Base-by-base conservation (phyloP, 2,113 vertebrate species). In the Sakesphorus luctuosus region DNA sequence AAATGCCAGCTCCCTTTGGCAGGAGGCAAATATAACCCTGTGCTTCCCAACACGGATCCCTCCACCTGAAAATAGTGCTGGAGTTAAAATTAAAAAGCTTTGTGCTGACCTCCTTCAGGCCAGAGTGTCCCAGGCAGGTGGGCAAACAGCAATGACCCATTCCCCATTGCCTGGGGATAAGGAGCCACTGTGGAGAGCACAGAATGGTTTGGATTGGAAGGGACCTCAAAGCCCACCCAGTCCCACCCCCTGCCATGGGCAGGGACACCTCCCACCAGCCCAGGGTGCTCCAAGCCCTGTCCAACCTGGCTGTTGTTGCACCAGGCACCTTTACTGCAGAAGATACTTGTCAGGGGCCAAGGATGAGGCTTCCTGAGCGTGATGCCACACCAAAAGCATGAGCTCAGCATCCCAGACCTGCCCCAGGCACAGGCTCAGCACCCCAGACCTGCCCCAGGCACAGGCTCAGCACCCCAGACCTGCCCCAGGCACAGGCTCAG, bases 361-460 rank as follows among this genome's bases (percentile, higher is more conserved):
- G 46, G 53, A 40, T 0, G 0, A 84, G 20, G 24, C 19, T 91
- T 66, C 78, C 28, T 28, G 47, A 55, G 38, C 2, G 1, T 26
- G 29, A 69, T 6, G 18, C 25, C 15, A 11, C 1, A 7, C 44
- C 3, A 29, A 0, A 2, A 12, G 43, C 40, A 43, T 13, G 14
- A 14, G 40, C 14, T 43, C 40, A 43, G 40, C 40, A 43, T 14
- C 40, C 40, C 40, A 43, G 38, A 38, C 38, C 38, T 38, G 38
- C 38, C 38, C 9, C 38, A 38, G 38, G 38, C 38, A 38, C 38
- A 12, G 40, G 40, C 40, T 38, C 38, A 38, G n/a, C n/a, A 38
- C 38, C 38, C 38, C 38, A 38, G 40, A 43, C 40, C 40, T 6
- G 14, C 40, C 40, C 14, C 40, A 43, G 40, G 12, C 40, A 40